These are phyloP conservation scores for Sycon ciliatum DNA, from an alignment of 37 sponge, comb jelly and placozoan species.

Conservation along the genomic window DNA sequence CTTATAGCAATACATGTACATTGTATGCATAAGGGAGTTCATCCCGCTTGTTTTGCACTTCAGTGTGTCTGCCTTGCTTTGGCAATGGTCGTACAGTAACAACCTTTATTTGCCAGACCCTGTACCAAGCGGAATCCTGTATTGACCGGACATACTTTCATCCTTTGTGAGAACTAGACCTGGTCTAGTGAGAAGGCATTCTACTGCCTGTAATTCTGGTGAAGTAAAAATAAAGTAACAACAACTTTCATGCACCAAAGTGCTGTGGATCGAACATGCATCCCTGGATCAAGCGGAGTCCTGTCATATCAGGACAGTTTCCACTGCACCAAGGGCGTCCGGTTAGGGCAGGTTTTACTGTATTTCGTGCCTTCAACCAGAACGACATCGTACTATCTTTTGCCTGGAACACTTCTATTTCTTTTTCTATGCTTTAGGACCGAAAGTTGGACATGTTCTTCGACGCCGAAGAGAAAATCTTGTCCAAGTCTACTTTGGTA, in stretches of 20 bases:
- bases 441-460: conserved; percentile 83
- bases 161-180: too few species aligned
- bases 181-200: too few species aligned
- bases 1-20: background rate
- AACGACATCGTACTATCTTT: background rate
- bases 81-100: background rate
- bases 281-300: too few species aligned
- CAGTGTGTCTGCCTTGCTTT: background rate
- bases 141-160: too few species aligned
- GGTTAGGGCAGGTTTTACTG: too few species aligned
- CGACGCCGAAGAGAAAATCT: conserved; percentile 93
- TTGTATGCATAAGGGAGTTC: background rate
- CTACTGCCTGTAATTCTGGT: too few species aligned
- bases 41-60: background rate
- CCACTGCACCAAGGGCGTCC: too few species aligned
- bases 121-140: too few species aligned
- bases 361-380: background rate
- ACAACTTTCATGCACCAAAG: too few species aligned
- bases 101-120: too few species aligned
- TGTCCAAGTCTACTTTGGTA: conserved; percentile 75
- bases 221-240: background rate
- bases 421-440: conserved; percentile 27
- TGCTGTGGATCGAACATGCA: too few species aligned
- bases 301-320: too few species aligned
- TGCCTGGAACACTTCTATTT: background rate